A percentile compares a stretch with the other conserved stretches of the same genome.
These are phyloP conservation scores for Dyspetes luteomarginatus DNA, from an alignment of 2,888 invertebrate species.

Conservation along the genomic window DNA sequence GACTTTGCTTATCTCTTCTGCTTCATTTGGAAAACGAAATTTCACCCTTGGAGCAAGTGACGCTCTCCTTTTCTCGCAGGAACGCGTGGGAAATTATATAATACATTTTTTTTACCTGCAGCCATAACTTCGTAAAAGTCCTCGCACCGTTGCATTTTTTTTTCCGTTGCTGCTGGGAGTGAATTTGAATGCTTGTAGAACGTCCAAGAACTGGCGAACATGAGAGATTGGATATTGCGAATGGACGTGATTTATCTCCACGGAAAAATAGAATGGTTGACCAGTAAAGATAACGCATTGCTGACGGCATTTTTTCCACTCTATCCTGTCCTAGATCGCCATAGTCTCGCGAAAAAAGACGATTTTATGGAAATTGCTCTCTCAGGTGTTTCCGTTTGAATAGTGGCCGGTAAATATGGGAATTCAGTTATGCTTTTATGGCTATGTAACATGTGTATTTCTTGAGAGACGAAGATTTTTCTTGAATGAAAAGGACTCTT, in stretches of 20 bases:
- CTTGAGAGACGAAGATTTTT: conserved; percentile 39
- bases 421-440: conserved; percentile 9
- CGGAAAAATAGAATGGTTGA: conserved; percentile 18
- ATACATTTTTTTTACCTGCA: conserved; percentile 44
- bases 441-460: conserved; percentile 11
- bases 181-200: conserved; percentile 5
- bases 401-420: neutral
- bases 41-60: conserved; percentile 9
- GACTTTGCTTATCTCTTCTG: conserved; percentile 49
- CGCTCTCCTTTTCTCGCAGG: conserved; percentile 9
- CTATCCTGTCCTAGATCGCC: neutral
- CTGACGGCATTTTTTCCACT: neutral
- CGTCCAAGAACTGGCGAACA: conserved; percentile 3
- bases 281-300: conserved; percentile 8
- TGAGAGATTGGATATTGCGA: conserved; percentile 78
- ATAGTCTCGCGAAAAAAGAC: neutral
- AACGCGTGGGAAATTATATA: conserved; percentile 32
- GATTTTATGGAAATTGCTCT: neutral
- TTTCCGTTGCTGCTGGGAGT: neutral
- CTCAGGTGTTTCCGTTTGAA: neutral
- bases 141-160: conserved; percentile 14
- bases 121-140: neutral
- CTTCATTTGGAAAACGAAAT: conserved; percentile 52
- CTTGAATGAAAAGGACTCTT: conserved; percentile 50
- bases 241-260: conserved; percentile 75